A percentile compares a stretch with the other conserved stretches of the same genome.
Conservation (phyloP, 1,140 invertebrate species). For the Chironomus tepperi region DNA sequence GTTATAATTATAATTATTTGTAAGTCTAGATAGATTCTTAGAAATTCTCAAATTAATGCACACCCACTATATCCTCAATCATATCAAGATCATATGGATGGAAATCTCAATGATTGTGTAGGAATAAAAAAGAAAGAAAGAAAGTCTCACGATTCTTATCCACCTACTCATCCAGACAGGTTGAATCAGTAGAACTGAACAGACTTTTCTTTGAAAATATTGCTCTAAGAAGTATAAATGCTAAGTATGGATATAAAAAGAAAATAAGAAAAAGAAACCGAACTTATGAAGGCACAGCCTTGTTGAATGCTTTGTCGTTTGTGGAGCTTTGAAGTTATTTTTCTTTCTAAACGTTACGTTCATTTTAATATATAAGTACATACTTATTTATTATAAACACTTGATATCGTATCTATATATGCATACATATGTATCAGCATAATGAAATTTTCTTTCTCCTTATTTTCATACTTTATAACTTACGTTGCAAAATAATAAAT, state of each 20-base stretch:
- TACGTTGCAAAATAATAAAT: neutral
- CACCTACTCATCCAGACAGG: too few species aligned
- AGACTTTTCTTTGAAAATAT: neutral
- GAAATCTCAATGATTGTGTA: too few species aligned
- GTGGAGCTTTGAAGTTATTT: slow-evolving; percentile 7
- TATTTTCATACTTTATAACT: neutral
- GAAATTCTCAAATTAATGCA: too few species aligned
- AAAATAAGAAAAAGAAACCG: neutral
- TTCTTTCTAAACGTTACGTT: neutral
- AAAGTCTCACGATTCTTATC: too few species aligned
- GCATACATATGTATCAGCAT: too few species aligned
- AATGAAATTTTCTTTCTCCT: too few species aligned
- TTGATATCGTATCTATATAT: neutral
- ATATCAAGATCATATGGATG: too few species aligned
- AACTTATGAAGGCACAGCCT: neutral
- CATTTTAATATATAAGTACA: neutral
- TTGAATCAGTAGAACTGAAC: too few species aligned
- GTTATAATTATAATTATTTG: too few species aligned
- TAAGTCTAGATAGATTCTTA: too few species aligned
- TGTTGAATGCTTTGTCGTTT: slow-evolving; percentile 4
- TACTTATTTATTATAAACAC: slow-evolving; percentile 10
- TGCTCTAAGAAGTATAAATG: neutral
- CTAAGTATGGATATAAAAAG: neutral
- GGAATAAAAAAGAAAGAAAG: too few species aligned
- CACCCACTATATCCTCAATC: too few species aligned